These are phyloP conservation scores for Malaclemys terrapin DNA, from an alignment of 2,113 vertebrate species.

Conservation along the genomic window DNA sequence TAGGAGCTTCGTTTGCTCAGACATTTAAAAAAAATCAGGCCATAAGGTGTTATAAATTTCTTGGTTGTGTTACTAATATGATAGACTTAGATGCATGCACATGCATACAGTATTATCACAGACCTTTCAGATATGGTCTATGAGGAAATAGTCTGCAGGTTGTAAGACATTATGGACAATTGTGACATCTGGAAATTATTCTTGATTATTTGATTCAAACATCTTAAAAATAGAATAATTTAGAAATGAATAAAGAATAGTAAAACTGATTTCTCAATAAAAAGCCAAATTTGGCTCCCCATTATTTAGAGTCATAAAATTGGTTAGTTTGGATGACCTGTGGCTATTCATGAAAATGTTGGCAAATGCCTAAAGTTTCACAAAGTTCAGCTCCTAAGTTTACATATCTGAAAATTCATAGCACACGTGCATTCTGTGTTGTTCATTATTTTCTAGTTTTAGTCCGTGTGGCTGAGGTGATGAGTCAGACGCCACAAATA, in stretches of 20 bases:
- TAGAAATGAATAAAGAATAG: not conserved
- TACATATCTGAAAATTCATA: not conserved
- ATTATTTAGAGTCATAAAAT: not conserved
- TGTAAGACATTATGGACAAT: not conserved
- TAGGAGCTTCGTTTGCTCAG: not conserved
- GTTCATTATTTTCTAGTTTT: not conserved
- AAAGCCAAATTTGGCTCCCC: not conserved
- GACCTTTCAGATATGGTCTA: not conserved
- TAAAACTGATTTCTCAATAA: not conserved
- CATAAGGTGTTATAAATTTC: fast-evolving
- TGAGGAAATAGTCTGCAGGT: not conserved
- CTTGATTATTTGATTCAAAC: not conserved
- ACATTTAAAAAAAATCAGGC: not conserved
- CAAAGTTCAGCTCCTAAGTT: not conserved
- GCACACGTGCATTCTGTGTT: not conserved
- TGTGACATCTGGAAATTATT: not conserved
- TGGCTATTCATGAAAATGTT: not conserved
- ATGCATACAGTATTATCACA: fast-evolving
- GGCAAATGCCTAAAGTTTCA: not conserved
- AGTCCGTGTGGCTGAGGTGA: not conserved
- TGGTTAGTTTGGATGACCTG: not conserved
- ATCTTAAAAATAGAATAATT: too few relatives aligned
- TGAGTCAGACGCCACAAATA: not conserved
- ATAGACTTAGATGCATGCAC: not conserved
- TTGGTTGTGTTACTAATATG: not conserved